Evolutionary conservation across 2,113 vertebrate genomes (phyloP), one percentile per base, ranked within the genome.

Genomic region (Podarcis muralis): DNA sequence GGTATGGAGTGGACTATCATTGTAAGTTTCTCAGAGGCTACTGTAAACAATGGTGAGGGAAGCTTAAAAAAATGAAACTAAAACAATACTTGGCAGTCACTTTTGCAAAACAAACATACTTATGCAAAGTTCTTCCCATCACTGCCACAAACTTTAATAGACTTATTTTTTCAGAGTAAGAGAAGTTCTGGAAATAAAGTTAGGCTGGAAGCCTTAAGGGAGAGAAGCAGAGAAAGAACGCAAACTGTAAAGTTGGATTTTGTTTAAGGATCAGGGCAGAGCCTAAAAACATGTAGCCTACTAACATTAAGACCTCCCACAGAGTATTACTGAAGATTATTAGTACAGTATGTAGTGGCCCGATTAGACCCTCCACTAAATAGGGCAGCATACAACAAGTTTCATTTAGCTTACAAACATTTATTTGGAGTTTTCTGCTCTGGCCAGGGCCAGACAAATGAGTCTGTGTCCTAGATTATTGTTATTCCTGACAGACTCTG

Each of bases 1-100:
- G 90, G 90, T 93, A 92, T 81, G 87, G 88, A 90, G 82, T 91
- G 90, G 93, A 80, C 75, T 81, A 93, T 90, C 87, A 95, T 93
- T 92, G 93, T 32, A 88, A 93, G 87, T 88, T 93, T 93, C 92
- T 95, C 91, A 91, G 91, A 90, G 90, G 89, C 88, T 88, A 93
- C 84, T 95, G 88, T 92, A 95, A 95, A 95, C 91, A 94, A 92
- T 3, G 35, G 79, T 90, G 91, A 93, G 92, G 85, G 92, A 91
- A 93, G 86, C 87, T 88, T 30, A 84, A 85, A 92, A 93, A 94
- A 93, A 85, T 0, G 27, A 86, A 94, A 90, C 91, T 78, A 94
- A 95, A 95, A 95, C 94, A 95, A 95, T 93, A 94, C 88, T 94
- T 95, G 95, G 93, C 94, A 94, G 86, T 2, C 53, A 87, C 84